Conservation (phyloP, 2,113 vertebrate species). For the Alexandromys fortis region DNA sequence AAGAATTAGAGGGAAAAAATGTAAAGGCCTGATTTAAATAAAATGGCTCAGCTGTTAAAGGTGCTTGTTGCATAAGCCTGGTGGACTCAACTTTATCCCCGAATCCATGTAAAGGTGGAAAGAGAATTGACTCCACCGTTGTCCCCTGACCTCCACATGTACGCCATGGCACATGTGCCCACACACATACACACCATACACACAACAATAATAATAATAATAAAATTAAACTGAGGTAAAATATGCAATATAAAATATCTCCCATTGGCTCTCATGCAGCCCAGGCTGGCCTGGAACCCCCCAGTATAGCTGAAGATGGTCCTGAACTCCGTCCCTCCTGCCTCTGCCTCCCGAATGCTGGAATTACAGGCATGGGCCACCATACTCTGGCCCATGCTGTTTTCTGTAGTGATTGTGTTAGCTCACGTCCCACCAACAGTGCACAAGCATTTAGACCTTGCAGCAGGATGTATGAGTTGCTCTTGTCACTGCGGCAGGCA, state of each 20-base stretch:
- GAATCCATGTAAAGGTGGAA: not conserved
- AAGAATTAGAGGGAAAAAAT: not conserved
- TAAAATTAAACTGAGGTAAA: not conserved
- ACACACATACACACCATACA: not conserved
- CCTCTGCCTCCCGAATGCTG: not conserved
- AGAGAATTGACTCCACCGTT: not conserved
- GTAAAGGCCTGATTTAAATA: not conserved
- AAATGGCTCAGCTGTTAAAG: not conserved
- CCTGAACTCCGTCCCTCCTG: not conserved
- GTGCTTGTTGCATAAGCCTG: not conserved
- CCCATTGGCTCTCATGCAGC: not conserved
- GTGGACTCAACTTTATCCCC: not conserved
- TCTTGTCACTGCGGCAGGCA: too few species aligned
- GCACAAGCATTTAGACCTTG: not conserved
- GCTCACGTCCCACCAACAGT: not conserved
- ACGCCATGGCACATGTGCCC: not conserved
- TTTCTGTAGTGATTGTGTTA: not conserved
- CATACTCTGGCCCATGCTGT: not conserved
- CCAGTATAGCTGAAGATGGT: not conserved
- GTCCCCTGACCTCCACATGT: not conserved
- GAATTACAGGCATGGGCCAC: not conserved
- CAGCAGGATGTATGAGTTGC: not conserved
- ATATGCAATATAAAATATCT: not conserved
- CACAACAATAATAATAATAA: not conserved
- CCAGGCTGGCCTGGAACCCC: not conserved